Conservation (phyloP, 2,888 invertebrate species). For the Drosophila prostipennis region DNA sequence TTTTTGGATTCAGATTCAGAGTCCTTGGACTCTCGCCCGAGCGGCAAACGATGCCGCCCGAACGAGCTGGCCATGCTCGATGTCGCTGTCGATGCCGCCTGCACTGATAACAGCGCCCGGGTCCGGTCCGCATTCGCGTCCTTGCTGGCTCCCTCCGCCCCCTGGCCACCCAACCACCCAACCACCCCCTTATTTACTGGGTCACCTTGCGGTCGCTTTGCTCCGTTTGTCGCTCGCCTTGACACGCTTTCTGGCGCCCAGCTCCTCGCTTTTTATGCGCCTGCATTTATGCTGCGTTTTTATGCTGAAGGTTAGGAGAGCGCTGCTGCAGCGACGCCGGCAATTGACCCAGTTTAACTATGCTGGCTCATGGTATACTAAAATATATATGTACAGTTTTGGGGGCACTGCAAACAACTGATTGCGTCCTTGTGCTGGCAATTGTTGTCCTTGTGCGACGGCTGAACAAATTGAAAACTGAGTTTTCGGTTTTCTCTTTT, state of each 20-base stretch:
- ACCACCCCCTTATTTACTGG: constrained; percentile 64
- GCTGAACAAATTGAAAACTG: constrained; percentile 49
- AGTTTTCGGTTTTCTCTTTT: constrained; percentile 28
- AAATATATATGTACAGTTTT: constrained; percentile 15
- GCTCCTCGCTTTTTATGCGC: constrained; percentile 43
- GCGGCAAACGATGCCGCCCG: constrained; percentile 57
- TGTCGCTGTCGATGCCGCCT: constrained; percentile 8
- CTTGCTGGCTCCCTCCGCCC: constrained; percentile 41
- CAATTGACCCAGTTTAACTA: constrained; percentile 64
- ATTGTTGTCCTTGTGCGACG: constrained; percentile 57
- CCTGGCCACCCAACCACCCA: no score
- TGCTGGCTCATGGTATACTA: constrained; percentile 13
- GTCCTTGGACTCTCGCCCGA: constrained; percentile 46
- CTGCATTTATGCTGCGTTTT: constrained; percentile 73
- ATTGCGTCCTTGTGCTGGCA: constrained; percentile 61
- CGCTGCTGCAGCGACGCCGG: constrained; percentile 28
- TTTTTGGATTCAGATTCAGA: constrained; percentile 8
- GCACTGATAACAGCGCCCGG: constrained; percentile 61
- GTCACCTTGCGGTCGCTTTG: constrained; percentile 62
- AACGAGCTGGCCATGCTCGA: constrained; percentile 33
- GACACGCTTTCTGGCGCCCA: constrained; percentile 61
- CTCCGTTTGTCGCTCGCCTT: constrained; percentile 55
- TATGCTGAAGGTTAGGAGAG: constrained; percentile 38
- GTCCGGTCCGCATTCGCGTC: constrained; percentile 30
- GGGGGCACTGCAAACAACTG: constrained; percentile 27